Base-by-base conservation (phyloP, 2,113 vertebrate species). In the Rhombomys opimus region DNA sequence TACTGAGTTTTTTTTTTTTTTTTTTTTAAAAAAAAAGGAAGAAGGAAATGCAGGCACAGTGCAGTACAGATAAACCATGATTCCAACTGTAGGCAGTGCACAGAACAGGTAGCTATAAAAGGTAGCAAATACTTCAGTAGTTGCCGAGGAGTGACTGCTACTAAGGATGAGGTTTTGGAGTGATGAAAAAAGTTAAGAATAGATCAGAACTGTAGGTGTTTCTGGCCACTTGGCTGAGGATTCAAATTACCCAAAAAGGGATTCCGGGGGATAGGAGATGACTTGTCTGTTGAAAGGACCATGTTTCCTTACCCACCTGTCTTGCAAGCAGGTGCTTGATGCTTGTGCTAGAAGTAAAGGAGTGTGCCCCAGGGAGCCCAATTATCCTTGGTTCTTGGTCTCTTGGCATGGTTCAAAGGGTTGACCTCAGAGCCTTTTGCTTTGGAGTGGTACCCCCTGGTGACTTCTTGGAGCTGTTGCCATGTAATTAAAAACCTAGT, bases 381-480 rank as follows among this genome's bases (percentile, higher is more conserved):
- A 52, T 97, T 97, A 94, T 90, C 14, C 23, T 0, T 52, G 35
- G n/a, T 17, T 78, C 59, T 86, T 86, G 87, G 70, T 87, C 68
- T 89, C 76, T 81, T 14, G 59, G 57, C 35, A 35, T 38, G 68
- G 52, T 77, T 94, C 41, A 57, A 7, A 91, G 87, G 50, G 7
- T 85, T 93, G 84, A 32, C 70, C 78, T 91, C 15, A 84, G 70
- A 95, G 91, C n/a, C 77, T 68, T 90, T 23, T 46, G 38, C 65
- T 78, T 87, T 89, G 59, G 95, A 92, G 65, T 54, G 41, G 73
- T 93, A 86, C 85, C 93, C 86, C 86, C 70, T 92, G 93, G 88
- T 81, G 68, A 95, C 87, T 46, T 57, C 84, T 84, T 89, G 23
- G 23, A 96, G 54, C 76, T 84, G 18, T 96, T 92, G 80, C 63